These are phyloP conservation scores for Hyperoplus lanceolatus DNA, from an alignment of 2,797 vertebrate genomes.

Conservation along the genomic window DNA sequence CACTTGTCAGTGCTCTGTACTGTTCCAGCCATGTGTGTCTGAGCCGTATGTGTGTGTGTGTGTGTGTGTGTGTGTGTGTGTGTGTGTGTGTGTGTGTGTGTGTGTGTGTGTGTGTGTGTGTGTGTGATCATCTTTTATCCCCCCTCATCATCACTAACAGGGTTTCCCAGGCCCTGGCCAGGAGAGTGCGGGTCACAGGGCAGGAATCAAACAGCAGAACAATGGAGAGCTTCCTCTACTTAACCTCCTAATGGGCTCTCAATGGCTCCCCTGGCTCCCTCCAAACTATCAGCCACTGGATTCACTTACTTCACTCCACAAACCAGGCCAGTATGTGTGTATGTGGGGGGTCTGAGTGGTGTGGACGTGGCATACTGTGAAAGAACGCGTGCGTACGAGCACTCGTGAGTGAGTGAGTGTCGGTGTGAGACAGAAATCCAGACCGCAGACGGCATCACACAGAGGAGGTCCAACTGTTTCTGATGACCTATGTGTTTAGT, in stretches of 20 bases:
- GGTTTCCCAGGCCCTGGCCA: conserved; percentile 83
- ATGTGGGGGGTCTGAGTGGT: conserved; percentile 76
- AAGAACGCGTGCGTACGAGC: conserved; percentile 34
- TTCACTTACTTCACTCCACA: conserved; percentile 81
- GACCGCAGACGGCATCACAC: conserved; percentile 51
- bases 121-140: conserved; percentile 68
- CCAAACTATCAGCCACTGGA: conserved; percentile 83
- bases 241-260: conserved; percentile 88
- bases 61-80: conserved; percentile 20
- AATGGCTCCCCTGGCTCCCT: conserved; percentile 86
- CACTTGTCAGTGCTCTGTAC: conserved; percentile 78
- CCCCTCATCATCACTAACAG: conserved; percentile 83
- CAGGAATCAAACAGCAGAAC: conserved; percentile 85
- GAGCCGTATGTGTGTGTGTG: not conserved
- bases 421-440: conserved; percentile 61
- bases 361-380: conserved; percentile 53
- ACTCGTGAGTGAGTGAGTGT: conserved; percentile 44
- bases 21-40: conserved; percentile 55
- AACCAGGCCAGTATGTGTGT: conserved; percentile 48
- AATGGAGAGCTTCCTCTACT: conserved; percentile 86
- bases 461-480: conserved; percentile 70
- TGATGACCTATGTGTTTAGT: conserved; percentile 68
- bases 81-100: conserved; percentile 39
- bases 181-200: conserved; percentile 79
- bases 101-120: conserved; percentile 21